These are phyloP conservation scores for Microplitis demolitor DNA, from an alignment of 1,140 invertebrate species.

Conservation along the genomic window DNA sequence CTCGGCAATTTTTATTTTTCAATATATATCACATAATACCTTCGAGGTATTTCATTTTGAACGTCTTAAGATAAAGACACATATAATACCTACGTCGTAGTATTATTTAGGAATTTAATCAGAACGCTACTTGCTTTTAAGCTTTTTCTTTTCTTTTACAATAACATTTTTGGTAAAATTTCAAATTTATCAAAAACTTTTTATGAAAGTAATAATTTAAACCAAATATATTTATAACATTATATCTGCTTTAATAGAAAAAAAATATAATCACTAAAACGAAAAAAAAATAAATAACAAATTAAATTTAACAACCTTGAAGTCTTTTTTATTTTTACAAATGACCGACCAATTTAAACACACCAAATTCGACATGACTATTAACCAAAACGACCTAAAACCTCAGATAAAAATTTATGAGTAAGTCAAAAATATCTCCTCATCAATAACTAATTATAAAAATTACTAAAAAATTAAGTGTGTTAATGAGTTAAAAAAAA, in stretches of 20 bases:
- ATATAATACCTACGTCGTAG: too few species aligned
- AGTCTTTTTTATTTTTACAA: neutral
- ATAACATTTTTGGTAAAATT: too few species aligned
- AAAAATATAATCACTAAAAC: neutral
- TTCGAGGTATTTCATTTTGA: too few species aligned
- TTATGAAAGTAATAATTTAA: too few species aligned
- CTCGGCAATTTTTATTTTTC: neutral
- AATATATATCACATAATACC: neutral
- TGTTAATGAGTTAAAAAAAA: neutral
- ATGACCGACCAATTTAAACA: neutral
- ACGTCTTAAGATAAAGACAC: too few species aligned
- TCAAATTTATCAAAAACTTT: too few species aligned
- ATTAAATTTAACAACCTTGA: neutral
- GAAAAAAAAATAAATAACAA: neutral
- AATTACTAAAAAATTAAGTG: neutral
- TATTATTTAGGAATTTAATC: too few species aligned
- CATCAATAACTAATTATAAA: neutral
- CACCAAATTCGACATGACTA: neutral
- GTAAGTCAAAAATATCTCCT: neutral
- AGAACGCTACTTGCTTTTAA: too few species aligned
- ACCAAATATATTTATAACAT: too few species aligned
- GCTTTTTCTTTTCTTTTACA: too few species aligned
- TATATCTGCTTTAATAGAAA: too few species aligned
- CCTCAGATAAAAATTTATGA: neutral
- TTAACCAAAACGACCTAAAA: neutral